Conservation (phyloP, 2,797 vertebrate species). For the Myotis daubentonii region DNA sequence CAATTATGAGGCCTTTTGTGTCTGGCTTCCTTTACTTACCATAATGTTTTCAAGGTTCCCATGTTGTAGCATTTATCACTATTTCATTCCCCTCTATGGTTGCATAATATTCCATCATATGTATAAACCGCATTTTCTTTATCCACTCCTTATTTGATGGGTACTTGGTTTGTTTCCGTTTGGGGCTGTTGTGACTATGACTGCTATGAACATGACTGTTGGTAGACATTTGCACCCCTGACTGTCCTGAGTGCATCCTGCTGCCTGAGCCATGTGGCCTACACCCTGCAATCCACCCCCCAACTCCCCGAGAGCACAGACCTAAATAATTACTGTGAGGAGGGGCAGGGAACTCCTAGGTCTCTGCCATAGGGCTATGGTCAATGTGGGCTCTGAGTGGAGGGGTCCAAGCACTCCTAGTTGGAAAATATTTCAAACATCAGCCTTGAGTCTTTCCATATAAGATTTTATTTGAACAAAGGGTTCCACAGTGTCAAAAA, state of each 20-base stretch:
- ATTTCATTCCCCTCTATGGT: background rate
- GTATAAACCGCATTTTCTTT: background rate
- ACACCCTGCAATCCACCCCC: background rate
- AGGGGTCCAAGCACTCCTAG: background rate
- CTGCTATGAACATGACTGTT: background rate
- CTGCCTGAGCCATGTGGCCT: background rate
- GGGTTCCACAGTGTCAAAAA: background rate
- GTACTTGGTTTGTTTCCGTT: background rate
- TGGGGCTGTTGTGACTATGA: background rate
- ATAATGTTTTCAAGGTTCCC: background rate
- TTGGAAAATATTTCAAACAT: background rate
- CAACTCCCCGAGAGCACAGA: background rate
- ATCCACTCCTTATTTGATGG: background rate
- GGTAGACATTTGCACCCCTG: background rate
- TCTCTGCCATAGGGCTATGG: background rate
- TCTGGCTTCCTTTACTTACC: background rate
- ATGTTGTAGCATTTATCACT: background rate
- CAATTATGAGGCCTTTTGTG: background rate
- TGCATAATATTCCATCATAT: background rate
- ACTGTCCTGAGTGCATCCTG: background rate
- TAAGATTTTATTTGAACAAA: background rate
- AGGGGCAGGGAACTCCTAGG: background rate
- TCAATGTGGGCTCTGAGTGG: background rate
- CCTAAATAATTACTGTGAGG: background rate
- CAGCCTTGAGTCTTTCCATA: background rate